A percentile compares a stretch with the other conserved stretches of the same genome.
Conservation (phyloP, 2,113 vertebrate species). For the Percopsis transmontana region DNA sequence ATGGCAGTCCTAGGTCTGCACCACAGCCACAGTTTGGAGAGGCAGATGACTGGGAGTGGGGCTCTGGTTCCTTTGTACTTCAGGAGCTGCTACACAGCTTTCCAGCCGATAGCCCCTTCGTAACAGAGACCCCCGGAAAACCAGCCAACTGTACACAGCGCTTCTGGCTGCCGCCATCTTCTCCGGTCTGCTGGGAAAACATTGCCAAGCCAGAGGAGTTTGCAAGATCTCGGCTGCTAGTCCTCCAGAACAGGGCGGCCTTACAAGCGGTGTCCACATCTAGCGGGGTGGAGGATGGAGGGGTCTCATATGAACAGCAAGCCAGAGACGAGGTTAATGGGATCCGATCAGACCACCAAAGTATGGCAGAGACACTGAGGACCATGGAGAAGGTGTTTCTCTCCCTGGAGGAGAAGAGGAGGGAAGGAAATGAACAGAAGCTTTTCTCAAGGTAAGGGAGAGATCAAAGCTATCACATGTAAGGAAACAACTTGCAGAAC, state of each 20-base stretch:
- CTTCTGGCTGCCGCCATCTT: slow-evolving; percentile 75
- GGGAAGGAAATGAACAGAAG: slow-evolving; percentile 59
- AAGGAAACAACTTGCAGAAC: background rate
- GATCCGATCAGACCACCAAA: slow-evolving; percentile 69
- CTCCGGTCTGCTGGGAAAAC: slow-evolving; percentile 74
- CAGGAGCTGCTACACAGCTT: slow-evolving; percentile 74
- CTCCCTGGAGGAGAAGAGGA: slow-evolving; percentile 74
- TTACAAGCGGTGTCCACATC: slow-evolving; percentile 71
- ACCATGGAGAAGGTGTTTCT: slow-evolving; percentile 77
- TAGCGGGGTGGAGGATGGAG: slow-evolving; percentile 74
- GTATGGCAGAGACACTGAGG: slow-evolving; percentile 61
- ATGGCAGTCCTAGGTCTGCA: background rate
- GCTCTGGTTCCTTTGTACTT: slow-evolving; percentile 69
- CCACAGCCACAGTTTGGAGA: slow-evolving; percentile 34
- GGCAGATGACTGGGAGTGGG: slow-evolving; percentile 67
- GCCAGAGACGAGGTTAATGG: slow-evolving; percentile 73
- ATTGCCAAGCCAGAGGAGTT: slow-evolving; percentile 75
- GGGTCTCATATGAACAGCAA: slow-evolving; percentile 65
- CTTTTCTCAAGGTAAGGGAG: slow-evolving; percentile 64
- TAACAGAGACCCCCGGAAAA: slow-evolving; percentile 54
- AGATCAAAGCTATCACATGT: background rate
- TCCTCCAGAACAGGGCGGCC: slow-evolving; percentile 78
- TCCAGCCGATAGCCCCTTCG: slow-evolving; percentile 76
- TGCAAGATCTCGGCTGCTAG: slow-evolving; percentile 70
- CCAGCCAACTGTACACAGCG: slow-evolving; percentile 77